A percentile compares a stretch with the other conserved stretches of the same genome.
Conservation (phyloP, 2,888 invertebrate species). For the Rhingia campestris region DNA sequence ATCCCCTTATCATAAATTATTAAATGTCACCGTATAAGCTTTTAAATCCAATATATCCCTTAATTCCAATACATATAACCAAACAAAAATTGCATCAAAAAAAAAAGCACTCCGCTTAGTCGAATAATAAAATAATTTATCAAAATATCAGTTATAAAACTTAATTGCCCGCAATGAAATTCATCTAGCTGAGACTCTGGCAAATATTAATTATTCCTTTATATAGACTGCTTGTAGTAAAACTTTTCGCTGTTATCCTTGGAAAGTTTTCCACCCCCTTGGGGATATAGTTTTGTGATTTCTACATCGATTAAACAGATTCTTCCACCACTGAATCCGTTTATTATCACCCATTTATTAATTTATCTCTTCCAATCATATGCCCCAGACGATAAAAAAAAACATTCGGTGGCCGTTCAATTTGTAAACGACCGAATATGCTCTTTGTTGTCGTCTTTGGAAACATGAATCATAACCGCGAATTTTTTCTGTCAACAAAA, state of each 20-base stretch:
- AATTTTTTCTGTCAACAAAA: constrained; percentile 47
- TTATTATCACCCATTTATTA: constrained; percentile 49
- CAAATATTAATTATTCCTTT: constrained; percentile 53
- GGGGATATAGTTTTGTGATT: constrained; percentile 19
- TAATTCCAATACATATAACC: no score
- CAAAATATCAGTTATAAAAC: constrained; percentile 53
- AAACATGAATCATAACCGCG: constrained; percentile 57
- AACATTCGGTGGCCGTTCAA: not conserved
- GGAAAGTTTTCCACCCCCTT: constrained; percentile 27
- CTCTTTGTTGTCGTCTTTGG: not conserved
- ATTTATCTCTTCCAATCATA: constrained; percentile 52
- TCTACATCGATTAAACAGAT: constrained; percentile 68
- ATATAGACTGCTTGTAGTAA: constrained; percentile 46
- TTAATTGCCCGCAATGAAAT: constrained; percentile 51
- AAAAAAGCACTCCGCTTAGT: not conserved
- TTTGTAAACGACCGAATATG: constrained; percentile 25
- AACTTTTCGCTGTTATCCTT: constrained; percentile 48
- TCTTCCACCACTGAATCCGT: constrained; percentile 50
- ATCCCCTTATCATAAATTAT: no score
- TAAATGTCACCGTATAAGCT: no score
- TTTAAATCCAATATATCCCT: no score
- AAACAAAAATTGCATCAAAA: constrained; percentile 25
- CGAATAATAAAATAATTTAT: constrained; percentile 49
- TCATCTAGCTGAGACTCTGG: constrained; percentile 35
- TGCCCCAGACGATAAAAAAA: constrained; percentile 11